Conservation (phyloP, 2,113 vertebrate species). For the Dolichotis patagonum region DNA sequence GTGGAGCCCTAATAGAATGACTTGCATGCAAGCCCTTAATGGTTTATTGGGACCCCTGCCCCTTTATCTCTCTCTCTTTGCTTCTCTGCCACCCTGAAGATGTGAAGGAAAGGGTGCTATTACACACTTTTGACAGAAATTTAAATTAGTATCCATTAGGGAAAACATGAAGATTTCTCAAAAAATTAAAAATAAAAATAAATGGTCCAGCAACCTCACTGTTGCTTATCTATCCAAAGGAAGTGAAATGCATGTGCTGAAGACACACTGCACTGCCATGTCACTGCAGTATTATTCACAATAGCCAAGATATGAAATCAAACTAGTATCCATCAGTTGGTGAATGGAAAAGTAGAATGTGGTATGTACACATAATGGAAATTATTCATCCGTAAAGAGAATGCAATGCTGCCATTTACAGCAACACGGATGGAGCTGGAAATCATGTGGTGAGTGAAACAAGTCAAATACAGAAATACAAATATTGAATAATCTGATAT, state of each 20-base stretch:
- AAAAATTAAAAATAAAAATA: background rate
- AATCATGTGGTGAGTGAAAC: background rate
- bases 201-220: background rate
- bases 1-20: background rate
- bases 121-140: background rate
- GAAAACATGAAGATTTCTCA: background rate
- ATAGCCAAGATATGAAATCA: background rate
- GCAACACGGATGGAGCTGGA: background rate
- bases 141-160: background rate
- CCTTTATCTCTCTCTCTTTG: background rate
- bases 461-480: background rate
- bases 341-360: background rate
- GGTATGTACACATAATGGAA: background rate
- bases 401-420: background rate
- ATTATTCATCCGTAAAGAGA: background rate
- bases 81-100: background rate
- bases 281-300: background rate
- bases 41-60: background rate
- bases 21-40: background rate
- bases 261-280: background rate
- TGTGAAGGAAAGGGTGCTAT: background rate
- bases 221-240: background rate
- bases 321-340: background rate
- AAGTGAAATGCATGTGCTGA: background rate
- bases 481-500: background rate